Evolutionary conservation across 1,140 invertebrate species (phyloP).

Genomic region (Cyclina sinensis): DNA sequence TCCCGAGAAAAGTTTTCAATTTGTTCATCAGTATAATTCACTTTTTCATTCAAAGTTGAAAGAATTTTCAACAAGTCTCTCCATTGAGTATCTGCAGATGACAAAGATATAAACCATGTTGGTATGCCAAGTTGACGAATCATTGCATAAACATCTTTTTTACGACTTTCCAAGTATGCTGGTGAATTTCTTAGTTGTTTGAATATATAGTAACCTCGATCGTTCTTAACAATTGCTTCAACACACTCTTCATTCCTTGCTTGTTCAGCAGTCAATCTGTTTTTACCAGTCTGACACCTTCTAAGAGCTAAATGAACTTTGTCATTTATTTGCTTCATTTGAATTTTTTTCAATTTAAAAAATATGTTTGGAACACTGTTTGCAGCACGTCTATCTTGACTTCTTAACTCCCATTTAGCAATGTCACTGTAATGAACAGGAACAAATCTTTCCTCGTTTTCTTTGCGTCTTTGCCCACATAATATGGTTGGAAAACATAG

Average conservation of each 20-base stretch:
- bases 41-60: neutral
- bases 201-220: constrained; percentile 44
- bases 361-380: constrained; percentile 54
- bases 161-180: constrained; percentile 36
- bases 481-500: constrained; percentile 58
- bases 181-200: constrained; percentile 25
- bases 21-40: neutral
- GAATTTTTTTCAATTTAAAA: constrained; percentile 37
- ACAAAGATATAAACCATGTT: constrained; percentile 40
- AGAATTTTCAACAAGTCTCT: constrained; percentile 21
- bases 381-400: constrained; percentile 44
- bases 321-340: constrained; percentile 19
- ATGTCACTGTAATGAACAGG: neutral
- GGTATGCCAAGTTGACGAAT: constrained; percentile 8
- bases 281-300: constrained; percentile 39
- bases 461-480: constrained; percentile 7
- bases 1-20: constrained; percentile 38
- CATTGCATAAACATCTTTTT: constrained; percentile 43
- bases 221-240: constrained; percentile 18
- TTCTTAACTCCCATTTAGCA: neutral
- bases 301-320: constrained; percentile 26
- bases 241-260: constrained; percentile 11
- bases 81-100: constrained; percentile 39
- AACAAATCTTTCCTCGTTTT: neutral
- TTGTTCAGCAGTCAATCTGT: neutral